Evolutionary conservation across 2,888 invertebrate species (phyloP).

Genomic region (Calameuta idolon): DNA sequence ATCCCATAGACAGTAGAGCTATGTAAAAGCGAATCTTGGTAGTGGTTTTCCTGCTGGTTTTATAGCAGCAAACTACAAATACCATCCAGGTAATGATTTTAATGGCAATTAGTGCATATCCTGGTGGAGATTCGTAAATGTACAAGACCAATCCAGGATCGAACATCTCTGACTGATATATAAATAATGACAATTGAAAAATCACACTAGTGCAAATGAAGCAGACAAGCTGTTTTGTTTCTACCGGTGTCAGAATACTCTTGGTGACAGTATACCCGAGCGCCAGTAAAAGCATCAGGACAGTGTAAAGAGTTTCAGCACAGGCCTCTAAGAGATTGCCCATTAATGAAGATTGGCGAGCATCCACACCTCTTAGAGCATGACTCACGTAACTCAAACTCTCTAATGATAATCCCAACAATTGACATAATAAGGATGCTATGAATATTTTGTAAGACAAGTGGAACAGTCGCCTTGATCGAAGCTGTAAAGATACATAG

Average conservation of each 20-base stretch:
- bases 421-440: slow-evolving; percentile 77
- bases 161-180: slow-evolving; percentile 86
- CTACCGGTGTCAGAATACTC: slow-evolving; percentile 79
- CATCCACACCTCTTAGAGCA: slow-evolving; percentile 79
- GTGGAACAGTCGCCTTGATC: slow-evolving; percentile 84
- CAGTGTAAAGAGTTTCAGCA: slow-evolving; percentile 81
- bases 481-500: slow-evolving; percentile 81
- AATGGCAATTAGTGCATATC: slow-evolving; percentile 83
- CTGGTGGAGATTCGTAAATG: slow-evolving; percentile 90
- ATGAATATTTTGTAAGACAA: slow-evolving; percentile 90
- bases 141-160: slow-evolving; percentile 93
- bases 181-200: slow-evolving; percentile 80
- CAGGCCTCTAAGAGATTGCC: slow-evolving; percentile 80
- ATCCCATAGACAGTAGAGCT: slow-evolving; percentile 54
- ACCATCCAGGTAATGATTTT: slow-evolving; percentile 85
- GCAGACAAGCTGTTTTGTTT: slow-evolving; percentile 81
- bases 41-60: slow-evolving; percentile 47
- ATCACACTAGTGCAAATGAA: slow-evolving; percentile 84
- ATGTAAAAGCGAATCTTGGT: slow-evolving; percentile 54
- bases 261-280: slow-evolving; percentile 93
- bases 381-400: slow-evolving; percentile 81
- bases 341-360: slow-evolving; percentile 65
- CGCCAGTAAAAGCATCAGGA: slow-evolving; percentile 84
- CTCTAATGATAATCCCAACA: slow-evolving; percentile 77
- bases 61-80: slow-evolving; percentile 72